phyloP scores from a whole-genome alignment of 2,888 invertebrate genomes.

The Spisula subtruncata region DNA sequence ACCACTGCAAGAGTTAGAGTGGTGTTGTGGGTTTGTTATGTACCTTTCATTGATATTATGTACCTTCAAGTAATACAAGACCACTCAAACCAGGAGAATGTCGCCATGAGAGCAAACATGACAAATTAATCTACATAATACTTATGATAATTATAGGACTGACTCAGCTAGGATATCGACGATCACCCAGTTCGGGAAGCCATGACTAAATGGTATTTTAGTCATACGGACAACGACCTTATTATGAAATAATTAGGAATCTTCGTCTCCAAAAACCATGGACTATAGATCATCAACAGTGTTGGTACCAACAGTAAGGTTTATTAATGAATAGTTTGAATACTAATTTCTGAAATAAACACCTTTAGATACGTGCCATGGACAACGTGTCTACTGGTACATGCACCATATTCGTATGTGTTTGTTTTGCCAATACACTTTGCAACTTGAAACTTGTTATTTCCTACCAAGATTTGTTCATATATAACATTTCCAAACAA shows the following conservation, averaged over 20 bases:
- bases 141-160: not conserved
- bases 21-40: not conserved
- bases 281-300: no score
- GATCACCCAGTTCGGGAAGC: not conserved
- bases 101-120: constrained; percentile 6
- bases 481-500: no score
- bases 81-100: not conserved
- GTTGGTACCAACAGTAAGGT: no score
- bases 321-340: not conserved
- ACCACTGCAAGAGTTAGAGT: not conserved
- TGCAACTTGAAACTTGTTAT: no score
- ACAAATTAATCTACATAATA: not conserved
- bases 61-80: not conserved
- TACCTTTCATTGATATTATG: not conserved
- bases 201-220: no score
- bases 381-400: not conserved
- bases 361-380: not conserved
- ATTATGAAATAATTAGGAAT: no score
- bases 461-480: no score
- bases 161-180: not conserved
- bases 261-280: no score
- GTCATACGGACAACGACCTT: no score
- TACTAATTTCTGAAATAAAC: not conserved
- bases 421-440: no score
- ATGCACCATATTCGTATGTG: not conserved